These are phyloP conservation scores for Shinisaurus crocodilurus DNA, from an alignment of 2,113 vertebrate genomes.

Conservation along the genomic window DNA sequence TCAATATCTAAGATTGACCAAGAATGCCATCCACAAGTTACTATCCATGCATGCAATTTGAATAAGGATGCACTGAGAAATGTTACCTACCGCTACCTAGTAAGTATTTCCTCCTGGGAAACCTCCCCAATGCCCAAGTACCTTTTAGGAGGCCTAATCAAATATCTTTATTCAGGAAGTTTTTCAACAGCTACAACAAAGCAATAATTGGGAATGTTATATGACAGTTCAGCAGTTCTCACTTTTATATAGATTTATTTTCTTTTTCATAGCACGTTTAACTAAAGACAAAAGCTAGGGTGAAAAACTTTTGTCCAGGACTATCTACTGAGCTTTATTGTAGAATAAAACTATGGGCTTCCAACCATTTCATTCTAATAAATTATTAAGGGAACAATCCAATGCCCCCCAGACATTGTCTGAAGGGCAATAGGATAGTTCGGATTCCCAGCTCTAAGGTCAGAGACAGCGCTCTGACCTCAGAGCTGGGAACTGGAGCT, in stretches of 20 bases:
- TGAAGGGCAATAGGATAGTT: too few relatives aligned
- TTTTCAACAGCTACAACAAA: not conserved
- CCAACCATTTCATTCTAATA: not conserved
- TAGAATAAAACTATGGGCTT: not conserved
- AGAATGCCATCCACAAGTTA: not conserved
- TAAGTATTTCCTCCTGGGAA: not conserved
- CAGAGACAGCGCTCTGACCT: too few relatives aligned
- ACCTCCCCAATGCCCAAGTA: too few relatives aligned
- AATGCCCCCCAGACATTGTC: too few relatives aligned
- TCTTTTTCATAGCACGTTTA: not conserved
- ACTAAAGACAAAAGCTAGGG: not conserved
- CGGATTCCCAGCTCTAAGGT: too few relatives aligned
- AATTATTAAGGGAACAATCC: too few relatives aligned
- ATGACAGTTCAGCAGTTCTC: not conserved
- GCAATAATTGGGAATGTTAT: not conserved
- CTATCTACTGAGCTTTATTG: not conserved
- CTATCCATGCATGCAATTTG: not conserved
- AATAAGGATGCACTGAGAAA: not conserved
- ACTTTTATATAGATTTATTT: too few relatives aligned
- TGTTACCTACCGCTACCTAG: not conserved
- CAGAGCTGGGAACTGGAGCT: too few relatives aligned
- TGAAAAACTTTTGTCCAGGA: not conserved
- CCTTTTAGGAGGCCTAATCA: not conserved
- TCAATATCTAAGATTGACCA: not conserved
- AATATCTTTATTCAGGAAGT: not conserved